Evolutionary conservation across 2,797 vertebrate genomes (phyloP).

Genomic region (Tadarida brasiliensis): DNA sequence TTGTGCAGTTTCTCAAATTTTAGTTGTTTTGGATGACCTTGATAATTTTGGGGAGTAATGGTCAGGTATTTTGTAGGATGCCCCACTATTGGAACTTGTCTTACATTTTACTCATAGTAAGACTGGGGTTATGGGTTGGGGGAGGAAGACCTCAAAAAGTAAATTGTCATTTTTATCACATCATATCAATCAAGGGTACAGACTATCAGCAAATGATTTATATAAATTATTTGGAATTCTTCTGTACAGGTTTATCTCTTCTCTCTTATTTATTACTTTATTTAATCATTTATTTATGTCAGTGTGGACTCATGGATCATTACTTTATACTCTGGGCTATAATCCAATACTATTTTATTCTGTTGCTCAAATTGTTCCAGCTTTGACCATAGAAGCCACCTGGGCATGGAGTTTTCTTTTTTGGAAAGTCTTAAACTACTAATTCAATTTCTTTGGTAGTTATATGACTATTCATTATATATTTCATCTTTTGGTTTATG

Average conservation of each 20-base stretch:
- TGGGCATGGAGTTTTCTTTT: neutral
- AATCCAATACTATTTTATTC: neutral
- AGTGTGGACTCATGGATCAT: neutral
- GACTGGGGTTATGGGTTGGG: neutral
- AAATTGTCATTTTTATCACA: neutral
- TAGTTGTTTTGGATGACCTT: neutral
- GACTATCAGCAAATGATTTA: neutral
- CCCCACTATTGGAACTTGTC: neutral
- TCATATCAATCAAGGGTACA: neutral
- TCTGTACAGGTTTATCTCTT: neutral
- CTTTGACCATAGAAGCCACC: neutral
- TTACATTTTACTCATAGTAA: neutral
- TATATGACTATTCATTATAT: neutral
- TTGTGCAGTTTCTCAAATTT: neutral
- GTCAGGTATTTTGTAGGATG: neutral
- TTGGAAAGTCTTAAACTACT: neutral
- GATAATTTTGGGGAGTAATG: neutral
- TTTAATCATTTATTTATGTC: conserved; percentile 33
- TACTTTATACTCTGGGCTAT: neutral
- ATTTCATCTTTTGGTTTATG: conserved; percentile 1
- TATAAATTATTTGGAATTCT: conserved; percentile 30
- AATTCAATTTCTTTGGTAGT: conserved; percentile 15
- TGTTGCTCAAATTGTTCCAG: neutral
- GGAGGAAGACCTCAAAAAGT: neutral
- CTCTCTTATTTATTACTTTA: neutral